These are phyloP conservation scores for Oegoconia quadripuncta DNA, from an alignment of 2,888 invertebrate species.

Conservation along the genomic window DNA sequence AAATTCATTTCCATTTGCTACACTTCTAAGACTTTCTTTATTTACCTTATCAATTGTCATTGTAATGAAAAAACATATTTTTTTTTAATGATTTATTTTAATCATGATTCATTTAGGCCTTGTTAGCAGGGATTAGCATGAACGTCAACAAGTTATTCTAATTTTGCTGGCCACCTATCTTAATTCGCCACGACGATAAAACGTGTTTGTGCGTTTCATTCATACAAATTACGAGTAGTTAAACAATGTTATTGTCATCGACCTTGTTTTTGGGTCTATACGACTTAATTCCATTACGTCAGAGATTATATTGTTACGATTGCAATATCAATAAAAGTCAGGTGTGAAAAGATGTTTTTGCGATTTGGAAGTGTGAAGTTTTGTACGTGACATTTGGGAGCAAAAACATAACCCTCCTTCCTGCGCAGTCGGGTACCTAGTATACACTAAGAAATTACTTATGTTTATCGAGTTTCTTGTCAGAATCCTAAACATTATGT, in stretches of 20 bases:
- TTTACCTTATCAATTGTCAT: too few species aligned
- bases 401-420: neutral
- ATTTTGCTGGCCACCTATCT: conserved; percentile 1
- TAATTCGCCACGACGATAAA: conserved; percentile 36
- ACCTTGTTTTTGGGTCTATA: conserved; percentile 33
- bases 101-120: neutral
- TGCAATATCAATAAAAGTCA: too few species aligned
- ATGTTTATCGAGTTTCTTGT: too few species aligned
- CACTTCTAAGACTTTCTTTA: too few species aligned
- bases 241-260: conserved; percentile 25
- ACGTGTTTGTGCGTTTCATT: conserved; percentile 34
- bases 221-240: conserved; percentile 9
- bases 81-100: neutral
- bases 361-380: neutral
- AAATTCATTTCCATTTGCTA: too few species aligned
- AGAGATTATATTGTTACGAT: conserved; percentile 11
- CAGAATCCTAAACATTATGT: too few species aligned
- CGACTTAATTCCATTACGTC: conserved; percentile 34
- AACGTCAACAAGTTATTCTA: neutral
- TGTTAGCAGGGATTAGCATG: neutral
- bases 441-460: too few species aligned
- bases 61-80: too few species aligned
- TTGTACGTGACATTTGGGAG: neutral
- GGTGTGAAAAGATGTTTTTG: conserved; percentile 1
- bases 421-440: too few species aligned